Conservation (phyloP, 37 sponge, comb jelly and placozoan genomes). For the Axinella damicornis region DNA sequence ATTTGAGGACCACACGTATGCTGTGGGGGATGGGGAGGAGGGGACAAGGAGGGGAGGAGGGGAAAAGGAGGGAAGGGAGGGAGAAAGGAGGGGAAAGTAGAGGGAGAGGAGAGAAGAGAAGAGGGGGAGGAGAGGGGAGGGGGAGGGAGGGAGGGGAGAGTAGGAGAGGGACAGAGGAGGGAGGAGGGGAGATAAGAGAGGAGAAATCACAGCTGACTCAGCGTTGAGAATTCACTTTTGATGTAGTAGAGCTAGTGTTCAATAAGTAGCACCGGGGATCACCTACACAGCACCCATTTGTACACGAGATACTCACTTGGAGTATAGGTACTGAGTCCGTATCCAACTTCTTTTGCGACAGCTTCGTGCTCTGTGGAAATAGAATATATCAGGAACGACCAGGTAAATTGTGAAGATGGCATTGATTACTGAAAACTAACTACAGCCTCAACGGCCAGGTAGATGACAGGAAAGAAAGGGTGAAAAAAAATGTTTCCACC, state of each 20-base stretch:
- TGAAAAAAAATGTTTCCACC: conserved; percentile 49
- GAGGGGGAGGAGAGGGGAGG: neutral
- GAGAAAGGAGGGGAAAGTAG: neutral
- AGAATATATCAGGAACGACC: no score
- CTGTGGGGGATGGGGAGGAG: conserved; percentile 9
- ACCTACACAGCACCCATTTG: no score
- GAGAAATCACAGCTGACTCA: no score
- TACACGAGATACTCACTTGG: conserved; percentile 50
- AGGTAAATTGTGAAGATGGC: no score
- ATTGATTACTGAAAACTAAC: no score
- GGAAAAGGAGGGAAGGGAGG: neutral
- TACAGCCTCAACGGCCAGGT: no score
- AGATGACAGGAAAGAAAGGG: neutral
- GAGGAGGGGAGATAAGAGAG: no score
- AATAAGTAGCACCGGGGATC: no score
- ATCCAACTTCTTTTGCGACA: conserved; percentile 35
- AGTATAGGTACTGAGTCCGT: conserved; percentile 26
- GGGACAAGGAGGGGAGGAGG: neutral
- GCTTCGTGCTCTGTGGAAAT: conserved; percentile 58
- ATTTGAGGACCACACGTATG: conserved; percentile 64
- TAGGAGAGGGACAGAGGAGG: neutral
- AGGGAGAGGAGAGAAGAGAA: neutral
- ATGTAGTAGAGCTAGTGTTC: no score
- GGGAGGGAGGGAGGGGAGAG: neutral
- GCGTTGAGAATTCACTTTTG: no score